Base-by-base conservation (phyloP, 2,888 invertebrate species). In the Drosophila villosipedis region DNA sequence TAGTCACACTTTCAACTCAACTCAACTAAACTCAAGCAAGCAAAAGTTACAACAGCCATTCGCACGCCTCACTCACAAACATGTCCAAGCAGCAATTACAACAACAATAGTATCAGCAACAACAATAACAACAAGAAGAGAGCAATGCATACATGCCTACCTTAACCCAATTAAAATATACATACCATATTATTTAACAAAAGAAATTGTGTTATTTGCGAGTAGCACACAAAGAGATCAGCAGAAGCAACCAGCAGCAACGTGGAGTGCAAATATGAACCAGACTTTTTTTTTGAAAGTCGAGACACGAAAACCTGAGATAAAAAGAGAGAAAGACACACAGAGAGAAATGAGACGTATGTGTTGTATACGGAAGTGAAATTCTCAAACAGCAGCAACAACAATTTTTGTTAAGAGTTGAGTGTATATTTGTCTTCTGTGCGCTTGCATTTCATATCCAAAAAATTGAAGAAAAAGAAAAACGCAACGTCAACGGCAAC, bases 151-250 rank as follows among this genome's bases (percentile, higher is more conserved):
- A 85, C 84, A 86, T 84, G 89, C 85, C 89, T 91, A 91, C 91
- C 91, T 91, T 92, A 91, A 92, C 92, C 91, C 88, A 92, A 91
- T 92, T 92, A 80, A 91, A 88, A 82, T 73, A 82, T 75, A 80
- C 82, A 69, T 58, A 73, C 61, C 80, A 82, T 89, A 90, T 92
- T 91, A 88, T 91, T 91, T 91, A 91, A 91, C 87, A 87, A 91
- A 91, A 89, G 83, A 90, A 90, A 85, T 82, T 84, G 83, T 87
- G 88, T 83, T 90, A 89, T 89, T 86, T 80, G 85, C 83, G 81
- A 83, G 76, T 83, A 80, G 68, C 76, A 73, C 79, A 79, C 60
- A 73, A 73, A 72, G 72, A 79, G 75, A 78, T 55, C 68, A 71
- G 68, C 39, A 64, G 60, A 41, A 41, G n/a, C n/a, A 41, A n/a